Evolutionary conservation across 2,888 invertebrate genomes (phyloP).

Genomic region (Macaria liturata): DNA sequence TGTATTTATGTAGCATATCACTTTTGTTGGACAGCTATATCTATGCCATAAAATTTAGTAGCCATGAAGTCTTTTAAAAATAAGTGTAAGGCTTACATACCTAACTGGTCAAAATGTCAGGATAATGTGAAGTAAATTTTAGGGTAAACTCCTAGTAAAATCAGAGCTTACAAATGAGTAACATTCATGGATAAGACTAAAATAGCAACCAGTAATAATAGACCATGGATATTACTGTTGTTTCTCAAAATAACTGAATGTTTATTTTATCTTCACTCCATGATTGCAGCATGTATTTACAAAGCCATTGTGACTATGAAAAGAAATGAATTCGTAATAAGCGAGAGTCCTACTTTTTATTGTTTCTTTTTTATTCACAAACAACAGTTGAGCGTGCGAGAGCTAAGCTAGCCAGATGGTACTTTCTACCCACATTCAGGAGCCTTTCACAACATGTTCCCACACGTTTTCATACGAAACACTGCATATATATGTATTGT

Average conservation of each 20-base stretch:
- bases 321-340: slow-evolving; percentile 13
- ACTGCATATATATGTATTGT: slow-evolving; percentile 13
- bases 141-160: not conserved
- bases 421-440: slow-evolving; percentile 61
- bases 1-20: too few species aligned
- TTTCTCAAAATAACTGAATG: slow-evolving; percentile 18
- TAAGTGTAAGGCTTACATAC: too few species aligned
- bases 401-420: slow-evolving; percentile 57
- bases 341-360: slow-evolving; percentile 27
- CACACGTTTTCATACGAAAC: slow-evolving; percentile 41
- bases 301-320: not conserved
- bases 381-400: slow-evolving; percentile 39
- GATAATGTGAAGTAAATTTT: too few species aligned
- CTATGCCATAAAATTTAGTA: too few species aligned
- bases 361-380: slow-evolving; percentile 48
- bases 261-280: slow-evolving; percentile 18
- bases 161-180: not conserved
- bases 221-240: slow-evolving; percentile 13
- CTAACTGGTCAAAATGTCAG: too few species aligned
- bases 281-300: not conserved
- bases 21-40: too few species aligned
- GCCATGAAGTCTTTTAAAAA: too few species aligned
- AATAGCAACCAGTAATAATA: slow-evolving; percentile 18
- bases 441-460: slow-evolving; percentile 38
- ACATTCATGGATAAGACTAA: slow-evolving; percentile 10